phyloP scores from a whole-genome alignment of 1,140 invertebrate genomes.

The Laupala kohalensis region DNA sequence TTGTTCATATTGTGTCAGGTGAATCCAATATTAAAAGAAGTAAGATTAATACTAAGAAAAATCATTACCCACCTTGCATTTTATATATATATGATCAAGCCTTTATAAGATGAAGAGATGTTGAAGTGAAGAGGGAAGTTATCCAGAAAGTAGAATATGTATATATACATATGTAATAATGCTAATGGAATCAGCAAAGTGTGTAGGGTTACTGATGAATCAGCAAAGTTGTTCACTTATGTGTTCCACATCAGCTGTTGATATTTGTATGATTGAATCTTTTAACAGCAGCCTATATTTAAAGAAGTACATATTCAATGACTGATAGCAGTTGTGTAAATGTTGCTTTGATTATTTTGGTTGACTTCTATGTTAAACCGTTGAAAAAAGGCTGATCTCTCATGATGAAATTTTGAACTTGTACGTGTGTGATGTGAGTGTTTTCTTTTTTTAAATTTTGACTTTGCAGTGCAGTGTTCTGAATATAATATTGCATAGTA shows the following conservation, averaged over 20 bases:
- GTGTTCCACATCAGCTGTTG: neutral
- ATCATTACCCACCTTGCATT: conserved; percentile 12
- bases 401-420: neutral
- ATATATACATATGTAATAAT: neutral
- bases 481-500: neutral
- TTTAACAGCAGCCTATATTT: neutral
- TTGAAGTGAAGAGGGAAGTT: neutral
- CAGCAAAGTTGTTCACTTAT: neutral
- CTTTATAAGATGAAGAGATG: conserved; percentile 10
- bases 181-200: neutral
- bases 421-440: neutral
- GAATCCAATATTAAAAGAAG: too few species aligned
- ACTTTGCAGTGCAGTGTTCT: neutral
- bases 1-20: too few species aligned
- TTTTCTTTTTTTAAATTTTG: neutral
- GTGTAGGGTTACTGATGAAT: neutral
- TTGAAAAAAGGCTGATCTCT: neutral
- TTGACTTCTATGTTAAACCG: neutral
- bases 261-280: neutral
- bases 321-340: neutral
- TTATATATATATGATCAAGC: conserved; percentile 12
- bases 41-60: neutral
- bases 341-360: neutral
- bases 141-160: neutral
- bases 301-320: neutral